Conservation (phyloP, 2,113 vertebrate species). For the Microcebus jonahi region DNA sequence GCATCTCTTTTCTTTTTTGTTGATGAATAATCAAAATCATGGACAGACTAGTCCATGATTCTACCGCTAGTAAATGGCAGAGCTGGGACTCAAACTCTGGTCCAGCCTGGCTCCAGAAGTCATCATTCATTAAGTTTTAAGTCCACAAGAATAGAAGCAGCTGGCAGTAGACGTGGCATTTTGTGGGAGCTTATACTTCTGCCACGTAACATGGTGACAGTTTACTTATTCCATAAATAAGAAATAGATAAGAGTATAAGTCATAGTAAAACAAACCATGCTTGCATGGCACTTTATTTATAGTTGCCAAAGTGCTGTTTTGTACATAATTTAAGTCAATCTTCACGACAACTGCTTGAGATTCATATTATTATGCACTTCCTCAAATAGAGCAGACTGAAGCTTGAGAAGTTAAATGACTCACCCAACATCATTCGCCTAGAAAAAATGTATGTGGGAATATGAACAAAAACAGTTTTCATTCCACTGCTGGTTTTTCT, state of each 20-base stretch:
- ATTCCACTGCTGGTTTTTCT: not conserved
- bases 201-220: not conserved
- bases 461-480: not conserved
- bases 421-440: not conserved
- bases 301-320: not conserved
- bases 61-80: not conserved
- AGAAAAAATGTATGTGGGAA: not conserved
- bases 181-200: not conserved
- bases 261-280: not conserved
- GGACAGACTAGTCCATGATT: not conserved
- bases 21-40: not conserved
- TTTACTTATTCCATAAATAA: not conserved
- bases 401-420: not conserved
- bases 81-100: not conserved
- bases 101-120: not conserved
- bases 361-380: not conserved
- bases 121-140: not conserved
- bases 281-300: not conserved
- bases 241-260: not conserved
- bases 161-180: not conserved
- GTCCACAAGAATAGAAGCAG: conserved; percentile 21
- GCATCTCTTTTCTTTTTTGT: not conserved
- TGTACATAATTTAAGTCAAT: not conserved
- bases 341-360: not conserved
- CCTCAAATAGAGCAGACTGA: not conserved